Evolutionary conservation across 1,140 invertebrate species (phyloP), one percentile per base, ranked within the genome.

Genomic region (Apocrypta bakeri): DNA sequence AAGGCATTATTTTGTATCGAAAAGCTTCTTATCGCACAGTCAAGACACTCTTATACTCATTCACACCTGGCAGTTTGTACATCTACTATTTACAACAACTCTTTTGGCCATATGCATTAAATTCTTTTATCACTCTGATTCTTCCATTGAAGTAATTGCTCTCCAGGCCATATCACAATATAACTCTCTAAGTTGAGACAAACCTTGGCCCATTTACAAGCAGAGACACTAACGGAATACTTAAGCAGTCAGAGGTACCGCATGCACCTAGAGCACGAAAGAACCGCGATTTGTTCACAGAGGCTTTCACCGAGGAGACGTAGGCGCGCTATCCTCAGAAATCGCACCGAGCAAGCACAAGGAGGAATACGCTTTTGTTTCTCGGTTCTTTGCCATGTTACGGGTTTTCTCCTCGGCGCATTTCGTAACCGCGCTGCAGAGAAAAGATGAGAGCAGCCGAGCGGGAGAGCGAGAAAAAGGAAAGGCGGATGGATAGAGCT

Each of bases 361-460:
- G 11, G 63, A 11, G 24, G 8, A 66, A 9, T 17, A 12, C 8
- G 25, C 63, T 68, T 78, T 31, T 79, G 64, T 71, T 14, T 42
- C 4, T 78, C 61, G 64, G 27, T 12, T 66, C 37, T 17, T 71
- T 29, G 29, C 29, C 48, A 74, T 14, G 56, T 64, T 74, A 74
- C 48, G 25, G 21, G 14, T 74, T 74, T 17, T 48, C 56, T 27
- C 63, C 24, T 66, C 63, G 24, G 27, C 24, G 40, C 25, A 74
- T 81, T 74, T 81, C 48, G 71, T 74, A 81, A 81, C 64, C 69
- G 27, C 25, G 12, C 17, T 29, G 24, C 24, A 79, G 29, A 33
- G 12, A 24, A 48, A 37, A 56, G 48, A 61, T 69, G 72, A 77
- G 79, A 79, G 61, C 56, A 63, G 82, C 25, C 69, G 42, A 80